phyloP scores from a whole-genome alignment of 92 coral and sea anemone genomes.

The Palythoa caribaeorum region DNA sequence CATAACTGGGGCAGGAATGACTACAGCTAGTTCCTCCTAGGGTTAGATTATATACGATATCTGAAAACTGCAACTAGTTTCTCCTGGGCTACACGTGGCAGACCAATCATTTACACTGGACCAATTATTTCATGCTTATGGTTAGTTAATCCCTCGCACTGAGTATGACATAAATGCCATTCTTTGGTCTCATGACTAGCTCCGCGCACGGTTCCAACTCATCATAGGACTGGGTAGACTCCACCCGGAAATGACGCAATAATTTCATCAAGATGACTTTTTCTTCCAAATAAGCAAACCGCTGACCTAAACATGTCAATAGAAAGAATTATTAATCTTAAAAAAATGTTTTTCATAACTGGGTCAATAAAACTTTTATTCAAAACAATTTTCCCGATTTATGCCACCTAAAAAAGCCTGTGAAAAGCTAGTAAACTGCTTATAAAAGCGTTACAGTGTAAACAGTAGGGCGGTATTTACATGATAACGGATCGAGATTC shows the following conservation, averaged over 20 bases:
- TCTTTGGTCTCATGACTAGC: constrained; percentile 74
- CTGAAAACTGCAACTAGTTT: too few species aligned
- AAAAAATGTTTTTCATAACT: neutral
- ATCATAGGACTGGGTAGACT: constrained; percentile 70
- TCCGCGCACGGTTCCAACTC: constrained; percentile 75
- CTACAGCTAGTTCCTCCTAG: too few species aligned
- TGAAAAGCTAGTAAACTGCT: too few species aligned
- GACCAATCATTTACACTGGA: neutral
- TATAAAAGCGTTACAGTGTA: too few species aligned
- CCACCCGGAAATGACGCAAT: constrained; percentile 69
- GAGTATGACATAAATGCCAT: constrained; percentile 71
- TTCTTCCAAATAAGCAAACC: constrained; percentile 87
- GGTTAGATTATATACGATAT: too few species aligned
- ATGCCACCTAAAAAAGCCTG: too few species aligned
- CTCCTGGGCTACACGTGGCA: neutral
- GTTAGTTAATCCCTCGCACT: neutral
- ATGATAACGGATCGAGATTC: too few species aligned
- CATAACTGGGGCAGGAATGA: too few species aligned
- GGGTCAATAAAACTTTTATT: too few species aligned
- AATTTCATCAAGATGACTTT: constrained; percentile 73
- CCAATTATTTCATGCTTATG: neutral
- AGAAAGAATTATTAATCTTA: neutral
- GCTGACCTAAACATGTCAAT: constrained; percentile 71
- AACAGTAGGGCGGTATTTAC: too few species aligned
- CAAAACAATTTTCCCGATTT: too few species aligned